These are phyloP conservation scores for Urosaurus nigricauda DNA, from an alignment of 2,797 vertebrate genomes.

Conservation along the genomic window DNA sequence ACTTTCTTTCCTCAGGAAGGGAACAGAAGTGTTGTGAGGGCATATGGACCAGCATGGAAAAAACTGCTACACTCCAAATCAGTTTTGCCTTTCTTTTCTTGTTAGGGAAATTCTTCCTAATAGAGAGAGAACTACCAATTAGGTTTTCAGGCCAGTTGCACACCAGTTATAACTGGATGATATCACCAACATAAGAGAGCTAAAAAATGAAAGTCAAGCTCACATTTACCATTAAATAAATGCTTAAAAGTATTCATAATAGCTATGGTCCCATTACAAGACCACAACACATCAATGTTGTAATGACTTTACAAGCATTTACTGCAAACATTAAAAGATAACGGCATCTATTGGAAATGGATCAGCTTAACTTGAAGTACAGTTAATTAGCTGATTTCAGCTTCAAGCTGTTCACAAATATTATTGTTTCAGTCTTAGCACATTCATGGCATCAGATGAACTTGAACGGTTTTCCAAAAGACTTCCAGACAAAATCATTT, in stretches of 20 bases:
- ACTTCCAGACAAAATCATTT: conserved; percentile 33
- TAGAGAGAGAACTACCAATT: too few relatives aligned
- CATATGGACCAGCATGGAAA: too few relatives aligned
- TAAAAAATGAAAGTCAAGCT: background rate
- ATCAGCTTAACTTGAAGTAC: background rate
- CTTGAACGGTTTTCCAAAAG: background rate
- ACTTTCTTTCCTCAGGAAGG: too few relatives aligned
- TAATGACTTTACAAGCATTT: conserved; percentile 5
- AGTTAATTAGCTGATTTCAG: conserved; percentile 4
- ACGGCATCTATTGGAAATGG: background rate
- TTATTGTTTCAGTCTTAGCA: conserved; percentile 43
- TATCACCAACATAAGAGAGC: background rate
- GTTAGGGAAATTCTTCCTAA: too few relatives aligned
- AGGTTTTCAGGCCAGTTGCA: background rate
- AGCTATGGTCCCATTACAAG: background rate
- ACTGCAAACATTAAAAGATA: conserved; percentile 19
- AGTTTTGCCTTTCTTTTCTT: too few relatives aligned
- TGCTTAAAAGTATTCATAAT: background rate
- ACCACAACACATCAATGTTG: background rate
- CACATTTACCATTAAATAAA: background rate
- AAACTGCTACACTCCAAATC: too few relatives aligned
- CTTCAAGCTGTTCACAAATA: background rate
- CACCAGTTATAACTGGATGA: background rate
- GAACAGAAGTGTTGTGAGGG: too few relatives aligned
- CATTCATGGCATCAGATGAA: background rate